These are phyloP conservation scores for Parasteatoda lunata DNA, from an alignment of 2,888 invertebrate genomes.

Conservation along the genomic window DNA sequence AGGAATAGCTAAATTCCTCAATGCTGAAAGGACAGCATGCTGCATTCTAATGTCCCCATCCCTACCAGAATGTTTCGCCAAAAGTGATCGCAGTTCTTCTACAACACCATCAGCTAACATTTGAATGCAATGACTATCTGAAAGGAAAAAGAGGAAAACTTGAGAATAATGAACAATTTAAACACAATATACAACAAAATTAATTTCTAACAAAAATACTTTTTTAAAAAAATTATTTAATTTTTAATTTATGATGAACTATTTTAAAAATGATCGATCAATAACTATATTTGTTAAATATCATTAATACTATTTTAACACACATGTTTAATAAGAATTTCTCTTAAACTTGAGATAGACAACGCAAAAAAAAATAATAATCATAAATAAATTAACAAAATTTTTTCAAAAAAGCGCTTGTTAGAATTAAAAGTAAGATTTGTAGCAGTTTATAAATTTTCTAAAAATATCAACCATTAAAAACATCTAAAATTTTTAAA, in stretches of 20 bases:
- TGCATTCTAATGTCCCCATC: slow-evolving; percentile 81
- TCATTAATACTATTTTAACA: not conserved
- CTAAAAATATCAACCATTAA: no score
- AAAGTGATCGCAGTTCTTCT: slow-evolving; percentile 78
- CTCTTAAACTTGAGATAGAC: no score
- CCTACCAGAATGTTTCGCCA: slow-evolving; percentile 78
- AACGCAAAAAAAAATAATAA: no score
- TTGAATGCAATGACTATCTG: slow-evolving; percentile 80
- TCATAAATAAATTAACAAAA: no score
- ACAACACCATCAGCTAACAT: slow-evolving; percentile 86
- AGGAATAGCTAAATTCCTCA: slow-evolving; percentile 77
- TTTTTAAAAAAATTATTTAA: not conserved
- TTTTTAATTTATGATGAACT: not conserved
- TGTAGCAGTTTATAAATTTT: no score
- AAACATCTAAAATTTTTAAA: no score
- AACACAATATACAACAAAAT: not conserved
- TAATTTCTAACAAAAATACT: not conserved
- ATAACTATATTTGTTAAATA: no score
- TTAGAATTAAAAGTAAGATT: no score
- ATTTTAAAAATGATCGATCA: not conserved
- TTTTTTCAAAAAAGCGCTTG: no score
- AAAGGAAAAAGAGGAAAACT: slow-evolving; percentile 29
- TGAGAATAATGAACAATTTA: no score
- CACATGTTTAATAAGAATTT: no score
- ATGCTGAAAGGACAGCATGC: slow-evolving; percentile 84